Base-by-base conservation (phyloP, 2,888 invertebrate species). In the Sericinus montela region DNA sequence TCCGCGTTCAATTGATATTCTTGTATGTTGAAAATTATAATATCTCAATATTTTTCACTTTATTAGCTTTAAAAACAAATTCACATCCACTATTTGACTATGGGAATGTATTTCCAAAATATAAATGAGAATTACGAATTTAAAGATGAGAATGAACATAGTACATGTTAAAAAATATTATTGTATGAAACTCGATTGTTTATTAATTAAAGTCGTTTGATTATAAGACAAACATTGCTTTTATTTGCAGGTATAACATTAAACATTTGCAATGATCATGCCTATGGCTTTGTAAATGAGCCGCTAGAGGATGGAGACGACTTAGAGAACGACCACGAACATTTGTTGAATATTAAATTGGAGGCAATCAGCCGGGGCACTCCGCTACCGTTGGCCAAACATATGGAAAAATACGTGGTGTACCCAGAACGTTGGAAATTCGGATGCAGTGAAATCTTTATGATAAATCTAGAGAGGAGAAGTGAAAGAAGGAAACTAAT, bases 391-490 rank as follows among this genome's bases (percentile, higher is more conserved):
- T 61, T 91, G 0, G 75, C 84, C 29, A 64, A 79, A 0, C 55
- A 75, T 2, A 67, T 92, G 19, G 60, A 75, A 8, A 59, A 68
- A 1, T 79, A 71, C 41, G 67, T 89, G 0, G 48, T 46, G 0
- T 74, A 79, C 55, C 90, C 89, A 0, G 55, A 73, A 11, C 90
- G 90, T 44, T 92, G 93, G 60, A 94, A 91, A 48, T 81, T 95
- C 35, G 93, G 92, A 0, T 92, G 96, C 56, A 93, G 95, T 72
- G 90, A 94, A 69, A 93, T 98, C 43, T 99, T 93, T 69, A 93
- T 99, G 93, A 98, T 99, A 11, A 99, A 99, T 82, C 85, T 99
- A 53, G 87, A 92, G 55, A 87, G 99, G 48, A 89, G 99, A 46
- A 91, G 92, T 0, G 96, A 98, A 65, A 89, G 98, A 51, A 85